A percentile compares a stretch with the other conserved stretches of the same genome.
phyloP scores from a whole-genome alignment of 2,113 vertebrate species.

The Pyxicephalus adspersus region DNA sequence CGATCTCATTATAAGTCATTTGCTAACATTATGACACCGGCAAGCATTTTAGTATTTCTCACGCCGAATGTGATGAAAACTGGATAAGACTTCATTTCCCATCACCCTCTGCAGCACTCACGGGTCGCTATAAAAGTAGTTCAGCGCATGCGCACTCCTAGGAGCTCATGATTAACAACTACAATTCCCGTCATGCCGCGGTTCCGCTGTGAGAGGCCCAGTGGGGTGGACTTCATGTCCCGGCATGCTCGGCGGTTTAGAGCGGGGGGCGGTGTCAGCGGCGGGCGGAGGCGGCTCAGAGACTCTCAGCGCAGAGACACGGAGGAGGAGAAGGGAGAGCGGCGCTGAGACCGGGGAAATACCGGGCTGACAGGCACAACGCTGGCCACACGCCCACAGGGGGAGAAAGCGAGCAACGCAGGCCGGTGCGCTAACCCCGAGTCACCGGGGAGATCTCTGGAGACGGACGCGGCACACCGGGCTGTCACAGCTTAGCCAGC shows the following conservation, averaged over 20 bases:
- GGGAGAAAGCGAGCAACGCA: neutral
- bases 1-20: neutral
- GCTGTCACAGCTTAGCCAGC: neutral
- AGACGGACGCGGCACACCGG: constrained; percentile 21
- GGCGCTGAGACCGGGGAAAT: constrained; percentile 45
- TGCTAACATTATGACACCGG: neutral
- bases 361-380: constrained; percentile 12
- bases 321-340: constrained; percentile 41
- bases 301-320: constrained; percentile 52
- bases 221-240: constrained; percentile 52
- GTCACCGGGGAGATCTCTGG: constrained; percentile 26
- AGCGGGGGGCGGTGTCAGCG: constrained; percentile 35
- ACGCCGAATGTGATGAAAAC: neutral
- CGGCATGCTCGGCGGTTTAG: constrained; percentile 29
- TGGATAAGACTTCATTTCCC: constrained; percentile 13
- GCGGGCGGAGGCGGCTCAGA: constrained; percentile 56
- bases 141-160: neutral
- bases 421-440: neutral
- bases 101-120: neutral
- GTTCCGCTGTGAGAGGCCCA: constrained; percentile 39
- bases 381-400: neutral
- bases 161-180: neutral
- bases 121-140: too few species aligned
- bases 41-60: neutral
- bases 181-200: constrained; percentile 35